These are phyloP conservation scores for Nezara viridula DNA, from an alignment of 2,888 invertebrate species.

Conservation along the genomic window DNA sequence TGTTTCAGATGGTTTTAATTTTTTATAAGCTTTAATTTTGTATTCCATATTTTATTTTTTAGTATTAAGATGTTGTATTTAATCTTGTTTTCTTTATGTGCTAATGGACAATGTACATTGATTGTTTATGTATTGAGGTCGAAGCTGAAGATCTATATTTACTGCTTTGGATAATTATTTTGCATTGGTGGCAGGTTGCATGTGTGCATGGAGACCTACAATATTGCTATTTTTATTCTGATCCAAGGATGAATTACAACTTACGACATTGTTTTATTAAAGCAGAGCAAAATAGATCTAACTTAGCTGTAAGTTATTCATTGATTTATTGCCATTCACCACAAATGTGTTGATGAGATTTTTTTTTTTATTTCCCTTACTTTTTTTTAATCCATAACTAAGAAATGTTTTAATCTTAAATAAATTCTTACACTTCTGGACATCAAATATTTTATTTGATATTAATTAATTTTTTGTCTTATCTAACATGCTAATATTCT, in stretches of 20 bases:
- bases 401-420: background rate
- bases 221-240: conserved; percentile 60
- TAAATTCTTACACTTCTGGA: background rate
- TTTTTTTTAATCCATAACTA: background rate
- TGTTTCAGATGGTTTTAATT: background rate
- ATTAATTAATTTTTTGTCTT: background rate
- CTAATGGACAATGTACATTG: conserved; percentile 5
- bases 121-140: conserved; percentile 36
- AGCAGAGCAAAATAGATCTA: conserved; percentile 58
- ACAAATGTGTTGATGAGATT: conserved; percentile 41
- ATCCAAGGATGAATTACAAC: conserved; percentile 58
- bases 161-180: conserved; percentile 56
- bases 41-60: too few relatives aligned
- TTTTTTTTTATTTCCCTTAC: background rate
- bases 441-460: background rate
- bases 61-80: background rate
- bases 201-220: conserved; percentile 59
- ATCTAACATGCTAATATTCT: background rate
- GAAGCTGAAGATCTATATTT: conserved; percentile 36
- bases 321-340: conserved; percentile 1
- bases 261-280: conserved; percentile 55
- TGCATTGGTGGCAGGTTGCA: conserved; percentile 60
- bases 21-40: background rate
- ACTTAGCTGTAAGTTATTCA: conserved; percentile 53
- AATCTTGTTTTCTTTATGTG: conserved; percentile 1